Conservation (phyloP, 2,113 vertebrate species). For the Heterochromis multidens region DNA sequence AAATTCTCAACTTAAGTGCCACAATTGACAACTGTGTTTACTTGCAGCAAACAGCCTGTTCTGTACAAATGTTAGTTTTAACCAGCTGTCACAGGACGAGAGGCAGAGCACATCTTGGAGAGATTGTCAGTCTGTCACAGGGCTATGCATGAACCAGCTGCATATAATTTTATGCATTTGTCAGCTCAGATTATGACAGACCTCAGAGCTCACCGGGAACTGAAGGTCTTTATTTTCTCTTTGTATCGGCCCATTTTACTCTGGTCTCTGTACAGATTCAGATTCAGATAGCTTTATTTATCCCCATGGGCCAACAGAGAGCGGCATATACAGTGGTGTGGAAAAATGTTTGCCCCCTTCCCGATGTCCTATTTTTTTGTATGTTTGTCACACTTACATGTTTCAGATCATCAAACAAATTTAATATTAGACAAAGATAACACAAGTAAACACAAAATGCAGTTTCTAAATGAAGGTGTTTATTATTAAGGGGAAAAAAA, state of each 20-base stretch:
- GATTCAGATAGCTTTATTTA: too few species aligned
- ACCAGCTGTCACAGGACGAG: background rate
- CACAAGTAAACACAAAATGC: too few species aligned
- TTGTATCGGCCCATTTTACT: background rate
- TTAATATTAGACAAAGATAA: too few species aligned
- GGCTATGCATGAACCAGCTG: background rate
- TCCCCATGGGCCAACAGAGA: too few species aligned
- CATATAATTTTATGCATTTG: background rate
- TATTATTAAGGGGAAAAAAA: too few species aligned
- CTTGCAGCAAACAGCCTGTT: background rate
- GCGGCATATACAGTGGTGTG: too few species aligned
- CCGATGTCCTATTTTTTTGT: too few species aligned
- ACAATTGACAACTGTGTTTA: background rate
- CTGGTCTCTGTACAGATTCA: background rate
- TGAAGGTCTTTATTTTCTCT: background rate
- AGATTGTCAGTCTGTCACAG: background rate
- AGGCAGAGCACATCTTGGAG: background rate
- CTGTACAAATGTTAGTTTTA: background rate
- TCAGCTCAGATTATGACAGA: background rate
- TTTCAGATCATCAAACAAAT: too few species aligned
- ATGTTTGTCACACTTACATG: too few species aligned
- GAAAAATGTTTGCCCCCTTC: too few species aligned
- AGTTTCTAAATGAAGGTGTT: too few species aligned
- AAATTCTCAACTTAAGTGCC: background rate
- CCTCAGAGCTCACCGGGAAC: background rate